Conservation (phyloP, 1,140 invertebrate genomes). For the Neoseiulus cucumeris region DNA sequence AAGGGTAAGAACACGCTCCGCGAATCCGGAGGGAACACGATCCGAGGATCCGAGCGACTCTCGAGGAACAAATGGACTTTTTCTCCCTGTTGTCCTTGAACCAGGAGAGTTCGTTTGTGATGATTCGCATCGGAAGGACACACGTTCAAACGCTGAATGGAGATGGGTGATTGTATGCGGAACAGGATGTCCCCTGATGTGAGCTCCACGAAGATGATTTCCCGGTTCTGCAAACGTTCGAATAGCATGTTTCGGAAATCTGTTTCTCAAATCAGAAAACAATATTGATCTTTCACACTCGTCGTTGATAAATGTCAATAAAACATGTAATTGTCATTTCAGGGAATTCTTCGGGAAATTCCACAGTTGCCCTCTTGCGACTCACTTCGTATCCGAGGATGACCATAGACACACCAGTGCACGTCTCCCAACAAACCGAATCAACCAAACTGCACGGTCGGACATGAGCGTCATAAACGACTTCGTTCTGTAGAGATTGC, state of each 20-base stretch:
- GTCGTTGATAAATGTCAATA: too few relatives aligned
- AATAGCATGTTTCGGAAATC: too few relatives aligned
- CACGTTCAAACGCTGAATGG: background rate
- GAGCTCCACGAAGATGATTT: background rate
- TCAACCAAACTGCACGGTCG: background rate
- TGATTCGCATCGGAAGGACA: background rate
- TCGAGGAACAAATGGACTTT: conserved; percentile 3
- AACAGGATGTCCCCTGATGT: background rate
- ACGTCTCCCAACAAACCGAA: background rate
- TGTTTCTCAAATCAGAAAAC: too few relatives aligned
- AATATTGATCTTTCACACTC: too few relatives aligned
- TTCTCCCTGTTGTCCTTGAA: background rate
- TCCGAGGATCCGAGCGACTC: background rate
- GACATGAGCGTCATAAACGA: background rate
- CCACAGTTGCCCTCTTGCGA: too few relatives aligned
- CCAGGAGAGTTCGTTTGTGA: background rate
- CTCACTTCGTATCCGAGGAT: background rate
- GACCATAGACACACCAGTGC: background rate
- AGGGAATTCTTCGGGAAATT: too few relatives aligned
- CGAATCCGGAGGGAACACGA: background rate
- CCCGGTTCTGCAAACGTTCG: background rate
- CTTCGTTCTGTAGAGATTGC: background rate
- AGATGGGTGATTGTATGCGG: background rate
- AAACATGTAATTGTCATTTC: too few relatives aligned
- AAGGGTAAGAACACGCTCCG: background rate